Conservation (phyloP, 1,140 invertebrate genomes). For the Hypothenemus hampei region DNA sequence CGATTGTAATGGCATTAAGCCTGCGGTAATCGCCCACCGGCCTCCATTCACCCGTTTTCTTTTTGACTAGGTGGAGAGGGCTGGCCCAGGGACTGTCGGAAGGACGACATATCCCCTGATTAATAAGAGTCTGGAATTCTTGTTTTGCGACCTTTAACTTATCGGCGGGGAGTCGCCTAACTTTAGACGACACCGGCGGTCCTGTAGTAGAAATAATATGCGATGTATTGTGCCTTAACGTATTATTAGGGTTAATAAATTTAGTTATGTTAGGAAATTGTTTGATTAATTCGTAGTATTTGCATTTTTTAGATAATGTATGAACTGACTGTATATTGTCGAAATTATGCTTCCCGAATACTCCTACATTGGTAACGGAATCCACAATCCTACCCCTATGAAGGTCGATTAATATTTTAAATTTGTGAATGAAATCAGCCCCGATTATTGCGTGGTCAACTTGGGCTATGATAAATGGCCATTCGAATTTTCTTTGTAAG, state of each 20-base stretch:
- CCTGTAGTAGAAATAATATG: constrained; percentile 3
- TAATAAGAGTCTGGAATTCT: constrained; percentile 37
- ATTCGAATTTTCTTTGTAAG: background rate
- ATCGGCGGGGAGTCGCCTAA: constrained; percentile 26
- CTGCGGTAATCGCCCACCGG: constrained; percentile 43
- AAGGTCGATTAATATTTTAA: background rate
- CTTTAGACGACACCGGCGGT: constrained; percentile 16
- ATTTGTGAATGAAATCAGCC: background rate
- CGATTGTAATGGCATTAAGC: constrained; percentile 44
- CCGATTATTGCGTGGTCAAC: background rate
- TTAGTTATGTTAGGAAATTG: background rate
- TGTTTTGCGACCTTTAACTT: constrained; percentile 39
- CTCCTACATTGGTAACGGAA: background rate
- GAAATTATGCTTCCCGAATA: too few species aligned
- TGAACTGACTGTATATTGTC: too few species aligned
- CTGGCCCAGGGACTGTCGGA: constrained; percentile 43
- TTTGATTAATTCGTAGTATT: background rate
- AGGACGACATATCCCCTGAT: constrained; percentile 33
- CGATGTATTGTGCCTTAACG: background rate
- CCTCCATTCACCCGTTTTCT: constrained; percentile 43
- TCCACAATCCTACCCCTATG: background rate
- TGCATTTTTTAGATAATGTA: background rate
- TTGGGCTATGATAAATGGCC: background rate
- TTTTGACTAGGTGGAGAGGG: constrained; percentile 44
- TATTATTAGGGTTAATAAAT: background rate